phyloP scores from a whole-genome alignment of 2,797 vertebrate species.

The Anguilla anguilla region DNA sequence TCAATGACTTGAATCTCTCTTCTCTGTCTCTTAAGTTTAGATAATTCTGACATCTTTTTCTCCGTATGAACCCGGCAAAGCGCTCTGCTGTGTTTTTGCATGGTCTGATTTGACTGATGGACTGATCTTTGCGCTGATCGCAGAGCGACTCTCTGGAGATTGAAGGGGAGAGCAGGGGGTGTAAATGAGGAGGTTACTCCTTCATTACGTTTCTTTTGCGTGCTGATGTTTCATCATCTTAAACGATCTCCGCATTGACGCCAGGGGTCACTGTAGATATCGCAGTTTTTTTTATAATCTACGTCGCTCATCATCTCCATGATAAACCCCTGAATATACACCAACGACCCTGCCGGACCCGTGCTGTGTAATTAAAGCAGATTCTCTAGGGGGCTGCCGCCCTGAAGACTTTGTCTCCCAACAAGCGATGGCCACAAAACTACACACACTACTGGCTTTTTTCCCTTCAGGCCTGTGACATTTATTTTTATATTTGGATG shows the following conservation, averaged over 20 bases:
- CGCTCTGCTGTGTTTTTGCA: not conserved
- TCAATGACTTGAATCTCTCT: not conserved
- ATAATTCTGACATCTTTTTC: not conserved
- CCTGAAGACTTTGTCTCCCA: not conserved
- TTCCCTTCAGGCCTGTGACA: not conserved
- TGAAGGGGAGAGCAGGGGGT: not conserved
- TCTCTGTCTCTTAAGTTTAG: not conserved
- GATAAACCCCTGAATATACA: not conserved
- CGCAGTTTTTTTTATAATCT: not conserved
- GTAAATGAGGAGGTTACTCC: not conserved
- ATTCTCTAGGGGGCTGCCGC: not conserved
- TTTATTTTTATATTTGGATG: not conserved
- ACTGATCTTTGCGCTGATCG: not conserved
- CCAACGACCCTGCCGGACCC: not conserved
- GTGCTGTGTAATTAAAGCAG: not conserved
- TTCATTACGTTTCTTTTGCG: not conserved
- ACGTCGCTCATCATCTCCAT: not conserved
- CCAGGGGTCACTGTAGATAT: not conserved
- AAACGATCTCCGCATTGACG: not conserved
- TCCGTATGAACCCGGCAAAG: not conserved
- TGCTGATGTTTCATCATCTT: not conserved
- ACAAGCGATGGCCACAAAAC: not conserved
- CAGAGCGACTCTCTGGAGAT: not conserved
- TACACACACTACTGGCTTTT: not conserved
- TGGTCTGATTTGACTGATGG: not conserved